A percentile compares a stretch with the other conserved stretches of the same genome.
These are phyloP conservation scores for Neogale vison DNA, from an alignment of 2,113 vertebrate species.

Conservation along the genomic window DNA sequence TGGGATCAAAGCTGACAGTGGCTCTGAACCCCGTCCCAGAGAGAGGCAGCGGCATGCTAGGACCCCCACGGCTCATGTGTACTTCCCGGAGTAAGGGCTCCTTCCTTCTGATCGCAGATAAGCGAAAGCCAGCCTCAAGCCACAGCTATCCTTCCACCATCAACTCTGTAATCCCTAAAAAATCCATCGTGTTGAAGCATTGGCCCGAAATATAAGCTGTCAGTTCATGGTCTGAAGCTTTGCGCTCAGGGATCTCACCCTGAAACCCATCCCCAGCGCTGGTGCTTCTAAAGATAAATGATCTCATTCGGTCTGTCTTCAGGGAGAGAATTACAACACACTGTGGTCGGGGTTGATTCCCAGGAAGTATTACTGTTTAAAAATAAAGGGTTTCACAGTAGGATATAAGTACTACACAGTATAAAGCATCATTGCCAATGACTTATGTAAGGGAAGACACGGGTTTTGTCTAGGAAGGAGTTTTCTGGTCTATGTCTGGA, in stretches of 20 bases:
- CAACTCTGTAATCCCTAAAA: neutral
- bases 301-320: neutral
- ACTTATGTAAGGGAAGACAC: neutral
- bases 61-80: neutral
- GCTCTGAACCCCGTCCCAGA: neutral
- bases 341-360: too few species aligned
- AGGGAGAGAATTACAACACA: neutral
- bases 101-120: neutral
- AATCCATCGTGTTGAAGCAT: neutral
- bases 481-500: neutral
- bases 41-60: rapidly evolving
- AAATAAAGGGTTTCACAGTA: neutral
- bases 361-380: neutral
- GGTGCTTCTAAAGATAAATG: neutral
- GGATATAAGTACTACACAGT: neutral
- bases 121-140: neutral
- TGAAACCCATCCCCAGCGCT: neutral
- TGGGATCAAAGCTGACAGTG: neutral
- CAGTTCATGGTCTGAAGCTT: neutral
- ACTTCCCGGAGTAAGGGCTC: neutral
- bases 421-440: neutral
- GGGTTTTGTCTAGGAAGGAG: neutral
- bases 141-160: neutral
- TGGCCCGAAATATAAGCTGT: neutral
- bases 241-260: neutral